These are phyloP conservation scores for Elaphurus davidianus DNA, from an alignment of 2,113 vertebrate genomes.

Conservation along the genomic window DNA sequence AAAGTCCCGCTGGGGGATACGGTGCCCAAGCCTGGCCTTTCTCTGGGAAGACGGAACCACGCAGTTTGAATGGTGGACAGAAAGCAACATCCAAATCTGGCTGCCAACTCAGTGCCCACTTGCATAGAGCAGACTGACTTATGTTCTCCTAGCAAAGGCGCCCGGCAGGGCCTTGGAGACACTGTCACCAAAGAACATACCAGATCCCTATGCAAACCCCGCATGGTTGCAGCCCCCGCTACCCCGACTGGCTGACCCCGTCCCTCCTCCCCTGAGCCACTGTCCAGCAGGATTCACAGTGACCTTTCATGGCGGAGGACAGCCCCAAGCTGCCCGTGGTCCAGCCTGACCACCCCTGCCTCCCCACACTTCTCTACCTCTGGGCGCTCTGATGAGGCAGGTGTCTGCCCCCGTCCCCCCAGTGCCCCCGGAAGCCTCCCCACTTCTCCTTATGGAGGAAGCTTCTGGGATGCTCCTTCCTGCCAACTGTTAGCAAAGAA, in stretches of 20 bases:
- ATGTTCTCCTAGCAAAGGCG: neutral
- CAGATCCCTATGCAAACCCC: neutral
- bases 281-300: neutral
- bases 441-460: neutral
- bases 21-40: rapidly evolving
- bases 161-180: neutral
- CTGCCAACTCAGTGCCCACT: rapidly evolving
- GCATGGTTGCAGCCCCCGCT: too few relatives aligned
- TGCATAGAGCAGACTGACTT: neutral
- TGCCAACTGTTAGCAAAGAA: neutral
- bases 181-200: neutral
- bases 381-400: neutral
- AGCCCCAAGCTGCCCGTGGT: neutral
- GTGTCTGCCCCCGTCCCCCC: neutral
- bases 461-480: neutral
- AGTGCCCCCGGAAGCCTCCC: neutral
- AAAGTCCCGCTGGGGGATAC: rapidly evolving
- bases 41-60: rapidly evolving
- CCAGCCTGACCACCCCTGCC: rapidly evolving
- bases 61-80: neutral
- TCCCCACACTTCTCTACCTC: rapidly evolving
- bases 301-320: neutral
- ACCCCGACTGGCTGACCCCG: neutral
- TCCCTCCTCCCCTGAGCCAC: neutral
- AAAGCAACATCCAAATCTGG: neutral